Percentiles rank a stretch among this genome's conserved stretches.
Evolutionary conservation across 2,888 invertebrate genomes (phyloP).

Genomic region (Drosophila pseudotalamancana): DNA sequence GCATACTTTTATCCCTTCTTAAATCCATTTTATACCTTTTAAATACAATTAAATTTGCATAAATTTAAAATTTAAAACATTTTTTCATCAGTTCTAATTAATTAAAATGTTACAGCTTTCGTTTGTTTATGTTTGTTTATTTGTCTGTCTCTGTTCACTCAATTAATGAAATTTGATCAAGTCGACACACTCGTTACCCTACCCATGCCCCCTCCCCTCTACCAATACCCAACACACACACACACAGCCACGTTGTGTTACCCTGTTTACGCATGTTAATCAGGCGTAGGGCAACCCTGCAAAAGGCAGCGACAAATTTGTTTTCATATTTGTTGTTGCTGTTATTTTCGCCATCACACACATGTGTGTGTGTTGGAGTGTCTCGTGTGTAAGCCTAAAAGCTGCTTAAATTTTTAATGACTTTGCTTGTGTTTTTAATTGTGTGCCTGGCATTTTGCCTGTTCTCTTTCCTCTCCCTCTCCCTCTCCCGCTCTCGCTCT

Average conservation of each 20-base stretch:
- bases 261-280: conserved; percentile 67
- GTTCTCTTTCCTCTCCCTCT: neutral
- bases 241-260: neutral
- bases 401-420: conserved; percentile 80
- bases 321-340: conserved; percentile 35
- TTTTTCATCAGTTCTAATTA: conserved; percentile 18
- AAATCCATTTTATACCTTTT: neutral
- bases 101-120: conserved; percentile 37
- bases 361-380: conserved; percentile 28
- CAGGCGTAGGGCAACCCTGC: conserved; percentile 52
- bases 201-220: neutral
- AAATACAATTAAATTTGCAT: neutral
- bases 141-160: conserved; percentile 57
- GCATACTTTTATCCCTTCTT: too few species aligned
- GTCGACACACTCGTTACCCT: conserved; percentile 9
- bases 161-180: conserved; percentile 78
- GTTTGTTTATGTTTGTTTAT: conserved; percentile 42
- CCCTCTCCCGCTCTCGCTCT: neutral
- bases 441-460: conserved; percentile 48
- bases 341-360: conserved; percentile 13
- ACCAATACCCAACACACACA: neutral
- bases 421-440: conserved; percentile 80
- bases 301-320: conserved; percentile 47
- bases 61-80: neutral
- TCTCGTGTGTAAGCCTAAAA: conserved; percentile 72